Percentiles rank a stretch among this genome's conserved stretches.
phyloP scores from a whole-genome alignment of 35 echinoderm and acorn worm genomes.

The Ophioderma brevispina region DNA sequence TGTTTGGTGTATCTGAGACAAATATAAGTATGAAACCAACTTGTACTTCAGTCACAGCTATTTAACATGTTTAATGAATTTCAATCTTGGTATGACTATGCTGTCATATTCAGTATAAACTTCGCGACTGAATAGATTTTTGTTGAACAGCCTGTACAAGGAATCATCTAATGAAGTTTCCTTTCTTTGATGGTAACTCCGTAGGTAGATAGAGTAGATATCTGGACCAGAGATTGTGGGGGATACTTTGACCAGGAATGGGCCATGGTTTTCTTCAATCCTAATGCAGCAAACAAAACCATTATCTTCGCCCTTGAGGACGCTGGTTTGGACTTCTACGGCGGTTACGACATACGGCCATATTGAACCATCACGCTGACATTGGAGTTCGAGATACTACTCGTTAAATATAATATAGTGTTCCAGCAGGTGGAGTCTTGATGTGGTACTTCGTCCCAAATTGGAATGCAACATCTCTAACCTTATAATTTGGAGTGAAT shows the following conservation, averaged over 20 bases:
- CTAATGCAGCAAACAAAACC: background rate
- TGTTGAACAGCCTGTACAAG: too few relatives aligned
- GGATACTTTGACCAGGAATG: background rate
- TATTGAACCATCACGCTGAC: background rate
- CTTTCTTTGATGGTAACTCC: too few relatives aligned
- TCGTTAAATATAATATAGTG: background rate
- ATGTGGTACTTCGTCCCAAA: background rate
- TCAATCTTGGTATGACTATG: too few relatives aligned
- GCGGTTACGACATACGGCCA: background rate
- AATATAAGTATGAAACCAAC: too few relatives aligned
- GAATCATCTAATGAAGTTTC: too few relatives aligned
- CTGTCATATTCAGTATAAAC: too few relatives aligned
- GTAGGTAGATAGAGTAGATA: background rate
- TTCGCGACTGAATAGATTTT: too few relatives aligned
- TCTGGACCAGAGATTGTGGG: background rate
- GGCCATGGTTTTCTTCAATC: background rate
- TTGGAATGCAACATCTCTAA: background rate
- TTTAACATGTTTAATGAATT: too few relatives aligned
- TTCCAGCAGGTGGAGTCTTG: background rate
- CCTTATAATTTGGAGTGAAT: too few relatives aligned
- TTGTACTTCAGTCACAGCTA: too few relatives aligned
- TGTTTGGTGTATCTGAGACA: too few relatives aligned
- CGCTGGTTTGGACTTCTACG: background rate
- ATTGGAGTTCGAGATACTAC: background rate
- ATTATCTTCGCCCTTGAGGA: background rate